Percentiles rank a stretch among this genome's conserved stretches.
These are phyloP conservation scores for Strigamia maritima DNA, from an alignment of 2,888 invertebrate species.

Conservation along the genomic window DNA sequence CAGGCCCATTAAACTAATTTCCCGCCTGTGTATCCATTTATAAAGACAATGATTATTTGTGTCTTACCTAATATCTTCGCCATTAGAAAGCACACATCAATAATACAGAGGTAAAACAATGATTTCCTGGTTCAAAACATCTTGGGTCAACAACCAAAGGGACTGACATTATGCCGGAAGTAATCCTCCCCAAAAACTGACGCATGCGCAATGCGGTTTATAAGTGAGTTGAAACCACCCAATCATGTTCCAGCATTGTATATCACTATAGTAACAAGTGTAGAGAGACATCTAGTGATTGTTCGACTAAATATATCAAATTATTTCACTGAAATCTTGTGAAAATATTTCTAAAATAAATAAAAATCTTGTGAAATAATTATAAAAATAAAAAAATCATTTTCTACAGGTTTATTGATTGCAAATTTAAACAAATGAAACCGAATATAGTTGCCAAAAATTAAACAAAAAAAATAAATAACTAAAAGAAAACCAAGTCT, in stretches of 20 bases:
- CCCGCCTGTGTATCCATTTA: neutral
- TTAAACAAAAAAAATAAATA: neutral
- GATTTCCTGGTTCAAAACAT: constrained; percentile 7
- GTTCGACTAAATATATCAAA: neutral
- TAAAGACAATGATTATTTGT: neutral
- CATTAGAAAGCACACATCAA: constrained; percentile 1
- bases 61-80: neutral
- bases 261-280: neutral
- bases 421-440: neutral
- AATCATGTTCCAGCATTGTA: neutral
- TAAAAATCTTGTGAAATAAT: too few species aligned
- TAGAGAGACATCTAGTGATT: neutral
- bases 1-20: neutral
- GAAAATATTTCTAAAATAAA: too few species aligned
- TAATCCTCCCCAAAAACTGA: neutral
- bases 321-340: too few species aligned
- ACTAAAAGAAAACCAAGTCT: too few species aligned
- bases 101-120: neutral
- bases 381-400: too few species aligned
- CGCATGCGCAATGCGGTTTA: neutral
- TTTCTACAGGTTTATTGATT: neutral
- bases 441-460: neutral
- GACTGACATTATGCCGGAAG: constrained; percentile 7
- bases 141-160: constrained; percentile 4
- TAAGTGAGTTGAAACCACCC: neutral